phyloP scores from a whole-genome alignment of 2,797 vertebrate genomes.

The Chrosomus eos region DNA sequence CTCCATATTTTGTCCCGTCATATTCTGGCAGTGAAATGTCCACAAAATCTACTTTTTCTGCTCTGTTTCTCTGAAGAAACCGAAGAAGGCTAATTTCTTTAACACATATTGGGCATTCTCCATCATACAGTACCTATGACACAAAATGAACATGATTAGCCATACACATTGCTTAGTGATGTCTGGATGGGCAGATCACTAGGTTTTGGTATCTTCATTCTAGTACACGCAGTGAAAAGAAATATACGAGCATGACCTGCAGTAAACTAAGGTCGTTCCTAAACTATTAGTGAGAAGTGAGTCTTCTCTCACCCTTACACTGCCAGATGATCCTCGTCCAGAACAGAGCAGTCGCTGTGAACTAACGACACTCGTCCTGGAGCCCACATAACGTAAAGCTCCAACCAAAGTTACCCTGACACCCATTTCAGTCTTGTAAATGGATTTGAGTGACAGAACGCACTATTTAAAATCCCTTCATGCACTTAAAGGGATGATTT shows the following conservation, averaged over 20 bases:
- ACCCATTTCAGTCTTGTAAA: not conserved
- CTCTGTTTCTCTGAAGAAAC: constrained; percentile 67
- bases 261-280: not conserved
- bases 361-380: not conserved
- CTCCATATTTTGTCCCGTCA: constrained; percentile 62
- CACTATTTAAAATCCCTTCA: not conserved
- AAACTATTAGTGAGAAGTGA: not conserved
- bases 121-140: constrained; percentile 73
- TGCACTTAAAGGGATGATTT: not conserved
- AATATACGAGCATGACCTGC: not conserved
- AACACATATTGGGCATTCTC: constrained; percentile 73
- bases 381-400: not conserved
- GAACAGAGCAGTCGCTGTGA: not conserved
- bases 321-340: not conserved
- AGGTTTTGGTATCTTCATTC: not conserved
- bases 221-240: not conserved
- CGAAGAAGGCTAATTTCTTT: constrained; percentile 72
- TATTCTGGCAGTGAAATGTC: constrained; percentile 69
- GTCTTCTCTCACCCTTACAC: constrained; percentile 23
- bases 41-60: constrained; percentile 66
- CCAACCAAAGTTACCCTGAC: not conserved
- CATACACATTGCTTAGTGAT: not conserved
- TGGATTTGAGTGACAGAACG: not conserved
- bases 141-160: not conserved
- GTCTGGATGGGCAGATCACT: not conserved